These are phyloP conservation scores for Columba janthina DNA, from an alignment of 2,113 vertebrate species.

Conservation along the genomic window DNA sequence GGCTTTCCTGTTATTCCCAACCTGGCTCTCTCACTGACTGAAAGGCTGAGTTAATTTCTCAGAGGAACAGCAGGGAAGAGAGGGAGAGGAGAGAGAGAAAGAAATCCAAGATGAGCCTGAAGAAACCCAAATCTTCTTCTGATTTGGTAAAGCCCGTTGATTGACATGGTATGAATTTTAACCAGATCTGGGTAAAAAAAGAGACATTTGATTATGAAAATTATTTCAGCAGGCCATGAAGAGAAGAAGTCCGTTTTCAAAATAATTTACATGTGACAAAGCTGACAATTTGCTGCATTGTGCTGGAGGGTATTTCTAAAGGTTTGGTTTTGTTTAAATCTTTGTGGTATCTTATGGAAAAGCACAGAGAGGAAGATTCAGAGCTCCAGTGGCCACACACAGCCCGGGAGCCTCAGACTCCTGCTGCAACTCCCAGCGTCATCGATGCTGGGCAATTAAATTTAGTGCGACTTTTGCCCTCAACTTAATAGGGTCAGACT, in stretches of 20 bases:
- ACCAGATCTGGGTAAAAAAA: background rate
- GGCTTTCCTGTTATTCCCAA: conserved; percentile 5
- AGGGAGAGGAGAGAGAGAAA: background rate
- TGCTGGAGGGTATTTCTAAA: background rate
- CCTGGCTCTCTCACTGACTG: background rate
- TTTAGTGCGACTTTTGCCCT: background rate
- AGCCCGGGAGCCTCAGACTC: background rate
- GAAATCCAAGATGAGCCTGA: background rate
- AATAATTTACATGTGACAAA: background rate
- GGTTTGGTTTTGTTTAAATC: background rate
- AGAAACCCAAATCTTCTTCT: background rate
- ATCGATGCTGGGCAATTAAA: background rate
- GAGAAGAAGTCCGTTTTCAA: background rate
- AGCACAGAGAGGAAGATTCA: background rate
- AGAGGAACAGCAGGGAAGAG: background rate
- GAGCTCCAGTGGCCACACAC: background rate
- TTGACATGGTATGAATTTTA: background rate
- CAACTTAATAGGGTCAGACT: background rate
- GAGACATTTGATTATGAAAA: background rate
- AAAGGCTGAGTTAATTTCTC: conserved; percentile 41
- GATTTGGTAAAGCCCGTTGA: background rate
- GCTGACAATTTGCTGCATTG: background rate
- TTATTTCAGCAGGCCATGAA: background rate
- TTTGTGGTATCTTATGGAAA: background rate
- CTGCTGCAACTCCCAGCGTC: background rate